Conservation (phyloP, 2,113 vertebrate species). For the Amazona guildingii region DNA sequence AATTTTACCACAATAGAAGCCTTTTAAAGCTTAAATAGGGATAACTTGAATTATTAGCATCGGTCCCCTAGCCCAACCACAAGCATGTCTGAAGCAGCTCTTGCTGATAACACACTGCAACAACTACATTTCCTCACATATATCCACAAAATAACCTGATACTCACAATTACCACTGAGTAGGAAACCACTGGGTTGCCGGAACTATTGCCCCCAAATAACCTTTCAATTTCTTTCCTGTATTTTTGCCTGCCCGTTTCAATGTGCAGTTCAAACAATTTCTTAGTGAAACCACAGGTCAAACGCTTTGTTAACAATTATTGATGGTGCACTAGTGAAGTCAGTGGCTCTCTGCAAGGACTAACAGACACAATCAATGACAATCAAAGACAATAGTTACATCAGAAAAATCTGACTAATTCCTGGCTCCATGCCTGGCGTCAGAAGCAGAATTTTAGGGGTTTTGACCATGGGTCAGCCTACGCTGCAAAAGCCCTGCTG, state of each 20-base stretch:
- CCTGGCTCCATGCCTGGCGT: not conserved
- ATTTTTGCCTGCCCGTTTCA: not conserved
- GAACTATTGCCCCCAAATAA: not conserved
- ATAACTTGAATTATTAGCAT: conserved; percentile 64
- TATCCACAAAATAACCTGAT: conserved; percentile 9
- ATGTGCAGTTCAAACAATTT: not conserved
- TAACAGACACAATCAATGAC: not conserved
- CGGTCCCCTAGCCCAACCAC: conserved; percentile 4
- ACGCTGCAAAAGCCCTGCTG: not conserved
- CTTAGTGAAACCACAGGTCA: not conserved
- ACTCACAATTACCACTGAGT: not conserved
- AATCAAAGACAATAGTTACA: not conserved
- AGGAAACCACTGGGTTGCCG: not conserved
- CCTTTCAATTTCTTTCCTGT: not conserved
- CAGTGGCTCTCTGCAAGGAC: not conserved
- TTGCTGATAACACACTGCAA: conserved; percentile 43
- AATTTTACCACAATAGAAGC: conserved; percentile 40
- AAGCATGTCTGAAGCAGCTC: conserved; percentile 40
- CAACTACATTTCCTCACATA: not conserved
- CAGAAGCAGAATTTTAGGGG: not conserved
- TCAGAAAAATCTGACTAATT: not conserved
- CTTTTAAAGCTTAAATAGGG: conserved; percentile 37
- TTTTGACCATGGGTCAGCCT: not conserved
- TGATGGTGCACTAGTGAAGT: not conserved
- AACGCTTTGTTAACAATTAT: not conserved